Evolutionary conservation across 2,113 vertebrate species (phyloP), one percentile per base, ranked within the genome.

Genomic region (Callopanchax toddi): DNA sequence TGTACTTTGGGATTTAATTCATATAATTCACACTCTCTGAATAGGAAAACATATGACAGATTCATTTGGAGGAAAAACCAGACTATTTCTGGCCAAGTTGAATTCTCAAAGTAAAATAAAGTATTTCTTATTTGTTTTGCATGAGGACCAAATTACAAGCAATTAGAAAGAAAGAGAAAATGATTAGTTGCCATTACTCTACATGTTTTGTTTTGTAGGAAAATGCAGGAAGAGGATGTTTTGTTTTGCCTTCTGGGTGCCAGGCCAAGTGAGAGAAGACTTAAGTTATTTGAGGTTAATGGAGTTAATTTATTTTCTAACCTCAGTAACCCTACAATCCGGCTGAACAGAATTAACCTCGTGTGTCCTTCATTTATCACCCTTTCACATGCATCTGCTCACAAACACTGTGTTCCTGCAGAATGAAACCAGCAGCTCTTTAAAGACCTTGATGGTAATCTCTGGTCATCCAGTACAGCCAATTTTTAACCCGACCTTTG

Each of bases 231-330:
- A 51, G 18, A 21, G 11, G 11, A 13, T 21, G 9, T 21, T n/a
- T 17, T n/a, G 42, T 45, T 39, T 43, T 16, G 51, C 11, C 32
- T 10, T 18, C 2, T 25, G n/a, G 3, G 17, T 6, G 11, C 0
- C 29, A 55, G 20, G 26, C 1, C 21, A 21, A 48, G 44, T 20
- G 34, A 40, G 34, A 56, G 29, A 56, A 60, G 20, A 59, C 42
- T 73, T 56, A 71, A 74, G 74, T 74, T 67, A 74, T 79, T 81
- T 79, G 64, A 63, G 77, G 70, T 66, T 74, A 78, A 82, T 74
- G 26, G 53, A 12, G 53, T 79, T 79, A 54, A 82, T 83, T 83
- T 58, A 67, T 78, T 79, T 70, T 51, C 49, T 44, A 43, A 83
- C 79, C 70, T 29, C 23, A 13, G 56, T 48, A 17, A 79, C 77